Base-by-base conservation (phyloP, 2,113 vertebrate species). In the Hippopotamus amphibius region DNA sequence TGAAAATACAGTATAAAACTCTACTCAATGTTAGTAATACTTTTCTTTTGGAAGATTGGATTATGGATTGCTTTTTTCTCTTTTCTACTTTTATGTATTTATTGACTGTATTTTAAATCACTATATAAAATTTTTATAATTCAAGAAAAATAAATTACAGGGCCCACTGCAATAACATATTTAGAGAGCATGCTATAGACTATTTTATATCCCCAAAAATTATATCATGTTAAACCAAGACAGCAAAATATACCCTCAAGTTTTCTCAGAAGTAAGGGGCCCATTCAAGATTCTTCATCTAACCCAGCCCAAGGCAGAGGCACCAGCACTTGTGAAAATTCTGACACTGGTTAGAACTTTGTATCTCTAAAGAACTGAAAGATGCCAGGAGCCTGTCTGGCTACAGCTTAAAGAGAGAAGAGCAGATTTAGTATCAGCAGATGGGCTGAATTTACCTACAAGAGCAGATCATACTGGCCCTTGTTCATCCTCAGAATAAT, bases 61-160 rank as follows among this genome's bases (percentile, higher is more conserved):
- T 41, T 84, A 79, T 19, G 15, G 28, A 13, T 76, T 43, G 8
- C 1, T 76, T 53, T 46, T 69, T 68, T 30, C 30, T 81, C 14
- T 92, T 89, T 88, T 93, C 63, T 93, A 30, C 5, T 50, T 88
- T 88, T 95, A 65, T 37, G 43, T 71, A 65, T 81, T 85, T 76
- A n/a, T 50, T 74, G 12, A 37, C 12, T 69, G 48, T 66, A 16
- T 83, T 93, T 93, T 90, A 95, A 81, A 69, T 79, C 28, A 83
- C 24, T 53, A 17, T 46, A 24, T 48, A 90, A 66, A 61, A 28
- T 21, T 90, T 93, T 55, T 53, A 50, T 46, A 84, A 76, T 63
- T 69, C 3, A 83, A 87, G 9, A 48, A 72, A 95, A 68, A 41
- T 89, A 66, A 81, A 14, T 61, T 68, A 50, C 3, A 41, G 53